Conservation (phyloP, 2,797 vertebrate species). For the Anguilla marmorata region DNA sequence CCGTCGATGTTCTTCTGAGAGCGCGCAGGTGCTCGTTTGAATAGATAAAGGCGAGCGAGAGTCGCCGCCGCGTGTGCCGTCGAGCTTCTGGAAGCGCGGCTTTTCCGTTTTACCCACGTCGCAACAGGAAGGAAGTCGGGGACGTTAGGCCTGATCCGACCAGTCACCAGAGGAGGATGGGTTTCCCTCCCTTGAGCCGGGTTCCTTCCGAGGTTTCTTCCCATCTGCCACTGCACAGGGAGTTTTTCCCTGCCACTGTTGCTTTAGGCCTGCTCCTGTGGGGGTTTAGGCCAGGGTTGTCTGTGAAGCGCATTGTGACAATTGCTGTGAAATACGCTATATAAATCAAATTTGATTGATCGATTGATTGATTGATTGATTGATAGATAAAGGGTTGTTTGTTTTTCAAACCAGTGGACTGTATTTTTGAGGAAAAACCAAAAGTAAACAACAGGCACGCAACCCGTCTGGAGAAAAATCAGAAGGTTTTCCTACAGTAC, state of each 20-base stretch:
- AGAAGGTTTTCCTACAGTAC: neutral
- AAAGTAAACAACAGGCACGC: neutral
- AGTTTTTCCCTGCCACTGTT: no score
- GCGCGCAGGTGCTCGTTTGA: slow-evolving; percentile 50
- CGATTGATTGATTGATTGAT: no score
- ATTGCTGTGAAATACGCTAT: no score
- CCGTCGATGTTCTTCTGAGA: slow-evolving; percentile 49
- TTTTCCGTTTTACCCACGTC: neutral
- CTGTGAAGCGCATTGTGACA: no score
- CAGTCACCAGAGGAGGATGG: no score
- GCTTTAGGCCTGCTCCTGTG: no score
- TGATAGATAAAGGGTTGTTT: neutral
- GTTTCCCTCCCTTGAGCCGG: no score
- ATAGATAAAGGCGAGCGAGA: slow-evolving; percentile 11
- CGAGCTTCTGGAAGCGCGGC: neutral
- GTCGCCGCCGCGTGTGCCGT: neutral
- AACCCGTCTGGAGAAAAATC: neutral
- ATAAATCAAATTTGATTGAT: no score
- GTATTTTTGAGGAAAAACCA: neutral
- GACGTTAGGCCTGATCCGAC: neutral
- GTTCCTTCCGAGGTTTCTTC: no score
- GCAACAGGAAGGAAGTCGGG: neutral
- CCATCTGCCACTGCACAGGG: no score
- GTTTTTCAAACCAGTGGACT: neutral
- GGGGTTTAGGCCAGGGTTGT: no score